Base-by-base conservation (phyloP, 2,888 invertebrate genomes). In the Drosophila affinis region DNA sequence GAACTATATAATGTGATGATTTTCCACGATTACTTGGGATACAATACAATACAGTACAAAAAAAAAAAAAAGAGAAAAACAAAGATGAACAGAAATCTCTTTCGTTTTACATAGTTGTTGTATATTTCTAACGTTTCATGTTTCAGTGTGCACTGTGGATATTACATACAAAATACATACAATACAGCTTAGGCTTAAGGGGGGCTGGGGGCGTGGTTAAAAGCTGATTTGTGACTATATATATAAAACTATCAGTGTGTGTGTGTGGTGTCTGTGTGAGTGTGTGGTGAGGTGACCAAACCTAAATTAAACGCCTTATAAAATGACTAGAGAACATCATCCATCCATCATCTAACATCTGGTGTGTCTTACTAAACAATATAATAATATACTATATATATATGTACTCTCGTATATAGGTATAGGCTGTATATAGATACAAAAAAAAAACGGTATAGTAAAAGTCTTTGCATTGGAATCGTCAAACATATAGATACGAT, bases 391-490 rank as follows among this genome's bases (percentile, higher is more conserved):
- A 45, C 12, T 34, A 34, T 34, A 44, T 24, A 21, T 47, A 17
- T 58, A 34, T 46, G 32, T 60, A 46, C 32, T 18, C 4, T 29
- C 18, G 34, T 29, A 18, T 32, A 34, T 32, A 34, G 12, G 17
- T 55, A 24, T 14, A 44, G 9, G 46, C 39, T n/a, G 39, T 39
- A 39, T 39, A 39, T 14, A 39, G 39, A 39, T 39, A 39, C n/a
- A 39, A 39, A 39, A 39, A 39, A 39, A 6, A 39, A 69, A 74
- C 56, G 59, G 59, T 68, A 62, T 75, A 79, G 69, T 51, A 72
- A 75, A 86, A 82, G 87, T 83, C 87, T 80, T 83, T 82, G 76
- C 75, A 82, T 79, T 82, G 86, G 84, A 86, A 82, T 87, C 68
- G 60, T 68, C 44, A 60, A 59, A 57, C 51, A 62, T 54, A 70